Conservation (phyloP, 2,888 invertebrate species). For the Synergus japonicus region DNA sequence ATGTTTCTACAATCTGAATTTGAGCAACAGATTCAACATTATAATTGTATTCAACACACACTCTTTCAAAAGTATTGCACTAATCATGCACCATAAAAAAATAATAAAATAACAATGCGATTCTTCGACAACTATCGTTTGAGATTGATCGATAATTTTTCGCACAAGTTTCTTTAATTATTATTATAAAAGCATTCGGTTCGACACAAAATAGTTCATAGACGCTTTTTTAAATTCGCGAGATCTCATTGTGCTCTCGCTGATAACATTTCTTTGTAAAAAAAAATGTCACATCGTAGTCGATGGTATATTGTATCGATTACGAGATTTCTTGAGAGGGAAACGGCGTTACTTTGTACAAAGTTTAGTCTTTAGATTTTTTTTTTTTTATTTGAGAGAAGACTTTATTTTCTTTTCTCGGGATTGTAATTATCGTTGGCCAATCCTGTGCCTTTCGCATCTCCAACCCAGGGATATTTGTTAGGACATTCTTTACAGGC, state of each 20-base stretch:
- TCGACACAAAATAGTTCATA: constrained; percentile 25
- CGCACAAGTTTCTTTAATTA: constrained; percentile 1
- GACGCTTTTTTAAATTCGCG: constrained; percentile 4
- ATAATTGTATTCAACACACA: constrained; percentile 51
- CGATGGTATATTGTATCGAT: constrained; percentile 17
- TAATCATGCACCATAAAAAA: constrained; percentile 47
- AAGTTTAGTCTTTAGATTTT: constrained; percentile 9
- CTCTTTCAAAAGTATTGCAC: constrained; percentile 45
- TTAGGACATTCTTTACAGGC: constrained; percentile 92
- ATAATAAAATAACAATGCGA: constrained; percentile 43
- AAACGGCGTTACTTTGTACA: constrained; percentile 38
- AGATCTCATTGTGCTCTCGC: not conserved
- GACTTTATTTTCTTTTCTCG: constrained; percentile 75
- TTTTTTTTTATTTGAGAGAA: constrained; percentile 41
- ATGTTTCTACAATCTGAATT: constrained; percentile 38
- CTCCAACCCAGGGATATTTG: constrained; percentile 92
- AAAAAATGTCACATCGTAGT: constrained; percentile 2
- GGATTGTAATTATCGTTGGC: constrained; percentile 89
- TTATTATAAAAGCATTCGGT: constrained; percentile 10
- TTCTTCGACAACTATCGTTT: not conserved
- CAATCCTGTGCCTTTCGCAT: constrained; percentile 90
- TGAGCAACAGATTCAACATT: constrained; percentile 49
- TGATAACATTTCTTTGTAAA: not conserved
- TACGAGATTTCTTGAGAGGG: constrained; percentile 20
- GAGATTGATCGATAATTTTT: not conserved